phyloP scores from a whole-genome alignment of 1,140 invertebrate species.

The Rhagoletis zephyria region DNA sequence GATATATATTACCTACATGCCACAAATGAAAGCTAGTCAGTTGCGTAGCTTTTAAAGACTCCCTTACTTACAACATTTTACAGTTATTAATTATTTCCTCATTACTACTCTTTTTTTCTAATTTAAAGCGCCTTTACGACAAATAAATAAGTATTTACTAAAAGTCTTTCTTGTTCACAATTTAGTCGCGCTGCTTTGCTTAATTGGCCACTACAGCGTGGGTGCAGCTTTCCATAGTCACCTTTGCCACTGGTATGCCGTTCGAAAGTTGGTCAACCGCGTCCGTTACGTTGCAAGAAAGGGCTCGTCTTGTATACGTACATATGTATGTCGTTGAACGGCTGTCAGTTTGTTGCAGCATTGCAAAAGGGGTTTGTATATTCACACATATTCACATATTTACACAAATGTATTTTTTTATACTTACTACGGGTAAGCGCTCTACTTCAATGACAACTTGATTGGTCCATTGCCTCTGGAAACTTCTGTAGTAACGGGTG shows the following conservation, averaged over 20 bases:
- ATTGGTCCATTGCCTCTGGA: background rate
- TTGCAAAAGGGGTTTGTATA: background rate
- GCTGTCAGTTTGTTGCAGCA: background rate
- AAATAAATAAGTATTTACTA: background rate
- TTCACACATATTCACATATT: no score
- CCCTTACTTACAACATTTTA: background rate
- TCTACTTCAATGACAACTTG: background rate
- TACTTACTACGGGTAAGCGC: background rate
- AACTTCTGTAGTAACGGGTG: no score
- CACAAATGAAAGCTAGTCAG: background rate
- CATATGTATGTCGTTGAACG: background rate
- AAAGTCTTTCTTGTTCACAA: background rate
- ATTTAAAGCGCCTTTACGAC: background rate
- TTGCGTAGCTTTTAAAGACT: background rate
- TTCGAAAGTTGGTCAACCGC: background rate
- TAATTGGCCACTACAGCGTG: background rate
- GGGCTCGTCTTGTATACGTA: background rate
- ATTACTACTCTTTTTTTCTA: background rate
- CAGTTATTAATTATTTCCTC: background rate
- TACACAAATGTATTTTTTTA: no score
- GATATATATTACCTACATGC: background rate
- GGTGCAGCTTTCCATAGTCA: background rate
- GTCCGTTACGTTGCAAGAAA: background rate
- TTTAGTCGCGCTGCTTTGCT: background rate
- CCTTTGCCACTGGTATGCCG: background rate